Base-by-base conservation (phyloP, 2,888 invertebrate genomes). In the Girardia tigrina region DNA sequence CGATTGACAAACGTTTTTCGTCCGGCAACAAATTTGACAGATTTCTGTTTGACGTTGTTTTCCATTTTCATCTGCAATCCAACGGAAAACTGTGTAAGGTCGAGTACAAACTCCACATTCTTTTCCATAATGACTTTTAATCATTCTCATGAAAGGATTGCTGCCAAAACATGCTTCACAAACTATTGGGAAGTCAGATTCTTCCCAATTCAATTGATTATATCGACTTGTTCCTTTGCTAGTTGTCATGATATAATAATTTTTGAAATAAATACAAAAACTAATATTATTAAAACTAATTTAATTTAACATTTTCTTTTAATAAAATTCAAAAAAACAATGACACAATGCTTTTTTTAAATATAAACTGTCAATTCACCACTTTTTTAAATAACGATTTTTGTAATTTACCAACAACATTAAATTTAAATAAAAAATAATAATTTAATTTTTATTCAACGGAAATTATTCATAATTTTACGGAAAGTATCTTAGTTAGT, bases 41-140 rank as follows among this genome's bases (percentile, higher is more conserved):
- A 94, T 90, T 86, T 95, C 94, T 0, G 94, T 93, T 84, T 93
- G 94, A 86, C 95, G 95, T 83, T 92, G 94, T 80, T 94, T 89
- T 91, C 93, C 93, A 80, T 91, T 87, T 4, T 92, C 90, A 26
- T 94, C 94, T 0, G 94, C 94, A 84, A 93, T 93, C 94, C 94
- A 94, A 36, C 94, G 88, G 84, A 94, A 95, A 23, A 92, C 92
- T 14, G 94, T 94, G 83, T 94, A 95, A 0, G 94, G 94, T 69
- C 94, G 88, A 71, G 89, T 88, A 84, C 94, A 94, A 80, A 94
- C 94, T 85, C 94, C 94, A 83, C 94, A 94, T 83, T 94, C 94
- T 82, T 92, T 92, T 0, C 94, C 94, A 87, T 91, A 92, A 80
- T 89, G 90, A 82, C 94, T 94, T 85, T 94, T 94, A 14, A 91